A percentile compares a stretch with the other conserved stretches of the same genome.
phyloP scores from a whole-genome alignment of 2,113 vertebrate genomes.

The Camelus bactrianus region DNA sequence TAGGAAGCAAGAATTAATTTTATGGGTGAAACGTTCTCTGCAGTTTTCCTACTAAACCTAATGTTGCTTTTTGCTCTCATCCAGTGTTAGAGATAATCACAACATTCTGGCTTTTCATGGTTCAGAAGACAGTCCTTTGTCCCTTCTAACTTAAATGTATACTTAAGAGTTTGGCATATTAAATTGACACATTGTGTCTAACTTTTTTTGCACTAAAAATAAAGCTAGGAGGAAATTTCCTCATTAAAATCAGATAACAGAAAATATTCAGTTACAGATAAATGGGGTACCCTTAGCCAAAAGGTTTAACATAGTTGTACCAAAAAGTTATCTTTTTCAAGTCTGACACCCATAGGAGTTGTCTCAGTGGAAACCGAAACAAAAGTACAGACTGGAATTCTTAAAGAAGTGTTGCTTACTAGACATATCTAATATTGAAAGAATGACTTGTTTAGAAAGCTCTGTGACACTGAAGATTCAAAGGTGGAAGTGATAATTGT shows the following conservation, averaged over 20 bases:
- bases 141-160: neutral
- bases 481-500: neutral
- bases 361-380: neutral
- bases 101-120: constrained; percentile 14
- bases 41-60: neutral
- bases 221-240: neutral
- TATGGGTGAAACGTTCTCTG: constrained; percentile 28
- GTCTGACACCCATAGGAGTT: neutral
- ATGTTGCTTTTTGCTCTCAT: neutral
- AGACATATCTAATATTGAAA: neutral
- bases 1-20: constrained; percentile 63
- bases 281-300: neutral
- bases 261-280: neutral
- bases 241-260: neutral
- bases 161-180: neutral
- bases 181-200: neutral
- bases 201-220: neutral
- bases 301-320: neutral
- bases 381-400: neutral
- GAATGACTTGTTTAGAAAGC: neutral
- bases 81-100: neutral
- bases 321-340: neutral
- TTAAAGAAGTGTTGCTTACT: neutral
- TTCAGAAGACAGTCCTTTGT: constrained; percentile 48
- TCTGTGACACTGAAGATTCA: neutral